Evolutionary conservation across 2,113 vertebrate genomes (phyloP).

Genomic region (Lasiurus borealis): DNA sequence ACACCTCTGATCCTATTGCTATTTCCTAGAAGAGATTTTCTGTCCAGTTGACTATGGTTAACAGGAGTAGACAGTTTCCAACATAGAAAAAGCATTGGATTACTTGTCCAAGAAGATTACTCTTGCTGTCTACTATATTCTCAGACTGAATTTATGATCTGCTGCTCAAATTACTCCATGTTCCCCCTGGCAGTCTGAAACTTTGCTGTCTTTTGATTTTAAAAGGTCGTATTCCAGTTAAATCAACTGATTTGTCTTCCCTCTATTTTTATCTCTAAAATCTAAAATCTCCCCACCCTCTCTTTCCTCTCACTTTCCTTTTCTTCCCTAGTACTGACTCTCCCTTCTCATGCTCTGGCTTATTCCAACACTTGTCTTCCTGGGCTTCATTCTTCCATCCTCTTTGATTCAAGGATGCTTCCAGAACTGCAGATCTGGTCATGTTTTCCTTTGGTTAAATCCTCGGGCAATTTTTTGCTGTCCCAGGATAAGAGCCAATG

Average conservation of each 20-base stretch:
- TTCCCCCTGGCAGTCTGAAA: not conserved
- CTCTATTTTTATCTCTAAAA: slow-evolving; percentile 13
- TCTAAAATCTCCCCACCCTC: not conserved
- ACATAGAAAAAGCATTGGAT: not conserved
- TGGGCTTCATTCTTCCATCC: not conserved
- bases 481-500: not conserved
- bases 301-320: not conserved
- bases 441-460: not conserved
- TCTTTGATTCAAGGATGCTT: slow-evolving; percentile 18
- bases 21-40: slow-evolving; percentile 48
- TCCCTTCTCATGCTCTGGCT: not conserved
- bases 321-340: not conserved
- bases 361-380: not conserved
- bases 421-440: not conserved
- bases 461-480: not conserved
- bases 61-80: not conserved
- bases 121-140: not conserved
- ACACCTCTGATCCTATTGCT: slow-evolving; percentile 39
- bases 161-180: not conserved
- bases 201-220: slow-evolving; percentile 1
- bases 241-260: not conserved
- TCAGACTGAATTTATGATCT: slow-evolving; percentile 7
- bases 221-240: slow-evolving; percentile 33
- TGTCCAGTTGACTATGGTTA: slow-evolving; percentile 5
- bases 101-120: not conserved